Percentiles rank a stretch among this genome's conserved stretches.
Evolutionary conservation across 2,113 vertebrate genomes (phyloP).

Genomic region (Centropus bengalensis): DNA sequence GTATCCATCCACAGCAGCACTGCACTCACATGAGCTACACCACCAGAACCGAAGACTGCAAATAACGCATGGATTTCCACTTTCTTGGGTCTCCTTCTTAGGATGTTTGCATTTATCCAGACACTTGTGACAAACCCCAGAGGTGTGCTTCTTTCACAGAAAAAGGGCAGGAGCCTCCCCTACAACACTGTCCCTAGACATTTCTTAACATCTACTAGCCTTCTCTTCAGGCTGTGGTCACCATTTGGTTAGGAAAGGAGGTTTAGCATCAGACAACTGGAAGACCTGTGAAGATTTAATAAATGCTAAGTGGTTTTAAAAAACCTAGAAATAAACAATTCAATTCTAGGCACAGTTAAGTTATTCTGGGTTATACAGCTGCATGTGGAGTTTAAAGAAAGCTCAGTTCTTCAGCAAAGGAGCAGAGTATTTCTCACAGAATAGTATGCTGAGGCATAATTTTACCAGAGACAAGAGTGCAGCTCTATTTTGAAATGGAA

Average conservation of each 20-base stretch:
- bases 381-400: background rate
- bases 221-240: background rate
- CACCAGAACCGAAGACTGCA: background rate
- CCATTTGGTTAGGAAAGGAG: background rate
- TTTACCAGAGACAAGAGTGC: too few relatives aligned
- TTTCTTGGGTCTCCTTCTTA: background rate
- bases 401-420: background rate
- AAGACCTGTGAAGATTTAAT: background rate
- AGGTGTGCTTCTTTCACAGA: background rate
- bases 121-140: background rate
- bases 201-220: background rate
- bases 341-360: background rate
- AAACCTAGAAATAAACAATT: background rate
- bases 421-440: background rate
- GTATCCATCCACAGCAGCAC: background rate
- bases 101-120: background rate
- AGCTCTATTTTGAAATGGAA: too few relatives aligned
- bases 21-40: background rate
- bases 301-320: background rate
- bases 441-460: too few relatives aligned
- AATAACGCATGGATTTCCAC: rapidly evolving
- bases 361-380: background rate
- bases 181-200: background rate
- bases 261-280: background rate
- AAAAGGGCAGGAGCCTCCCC: background rate